Conservation (phyloP, 2,797 vertebrate species). For the Sebastes aleutianus region DNA sequence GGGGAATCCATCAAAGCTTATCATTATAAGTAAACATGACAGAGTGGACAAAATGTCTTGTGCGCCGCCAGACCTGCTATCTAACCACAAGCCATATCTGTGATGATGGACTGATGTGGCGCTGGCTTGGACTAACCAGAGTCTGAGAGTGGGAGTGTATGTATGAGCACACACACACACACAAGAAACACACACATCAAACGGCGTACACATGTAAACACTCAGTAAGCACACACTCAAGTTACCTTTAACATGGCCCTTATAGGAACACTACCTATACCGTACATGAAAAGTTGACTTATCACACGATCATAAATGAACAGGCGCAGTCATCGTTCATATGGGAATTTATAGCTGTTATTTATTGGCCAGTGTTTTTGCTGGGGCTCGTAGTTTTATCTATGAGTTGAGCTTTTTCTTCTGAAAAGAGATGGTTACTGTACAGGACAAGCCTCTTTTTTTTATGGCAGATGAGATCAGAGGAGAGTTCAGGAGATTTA, state of each 20-base stretch:
- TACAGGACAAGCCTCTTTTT: constrained; percentile 46
- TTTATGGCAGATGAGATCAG: constrained; percentile 67
- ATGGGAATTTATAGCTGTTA: constrained; percentile 64
- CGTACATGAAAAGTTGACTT: constrained; percentile 58
- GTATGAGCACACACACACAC: constrained; percentile 16
- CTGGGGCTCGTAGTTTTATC: constrained; percentile 27
- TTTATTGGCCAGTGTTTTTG: constrained; percentile 56
- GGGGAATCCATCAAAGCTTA: constrained; percentile 83
- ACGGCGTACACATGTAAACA: constrained; percentile 47
- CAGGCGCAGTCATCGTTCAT: constrained; percentile 51
- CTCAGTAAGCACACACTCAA: constrained; percentile 53
- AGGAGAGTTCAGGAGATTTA: constrained; percentile 61
- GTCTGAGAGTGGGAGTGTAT: constrained; percentile 63
- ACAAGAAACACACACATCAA: constrained; percentile 54
- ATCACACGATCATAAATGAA: constrained; percentile 59
- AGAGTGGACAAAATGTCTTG: constrained; percentile 83
- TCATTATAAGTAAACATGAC: constrained; percentile 85
- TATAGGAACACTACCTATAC: constrained; percentile 40
- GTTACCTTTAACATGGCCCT: constrained; percentile 43
- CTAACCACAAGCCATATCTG: constrained; percentile 79
- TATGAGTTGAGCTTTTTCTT: constrained; percentile 38
- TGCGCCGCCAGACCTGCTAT: constrained; percentile 77
- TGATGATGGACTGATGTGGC: constrained; percentile 83
- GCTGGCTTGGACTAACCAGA: constrained; percentile 72
- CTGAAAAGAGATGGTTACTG: constrained; percentile 43